These are phyloP conservation scores for Gymnothorax javanicus DNA, from an alignment of 2,797 vertebrate species.

Conservation along the genomic window DNA sequence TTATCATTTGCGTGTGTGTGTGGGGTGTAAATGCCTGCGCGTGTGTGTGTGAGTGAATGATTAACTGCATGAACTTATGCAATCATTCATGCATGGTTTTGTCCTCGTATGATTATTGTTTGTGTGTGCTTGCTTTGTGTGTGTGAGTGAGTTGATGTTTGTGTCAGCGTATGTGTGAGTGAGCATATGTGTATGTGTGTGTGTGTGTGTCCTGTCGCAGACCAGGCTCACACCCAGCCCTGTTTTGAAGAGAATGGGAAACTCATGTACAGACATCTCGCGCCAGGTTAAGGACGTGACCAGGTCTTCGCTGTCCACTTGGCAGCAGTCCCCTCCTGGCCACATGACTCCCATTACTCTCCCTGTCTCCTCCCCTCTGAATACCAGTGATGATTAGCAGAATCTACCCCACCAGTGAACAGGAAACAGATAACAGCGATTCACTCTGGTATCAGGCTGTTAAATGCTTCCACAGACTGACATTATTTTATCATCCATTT, in stretches of 20 bases:
- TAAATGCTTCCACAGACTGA: background rate
- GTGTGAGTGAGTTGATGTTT: background rate
- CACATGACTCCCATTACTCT: slow-evolving; percentile 2
- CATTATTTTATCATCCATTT: background rate
- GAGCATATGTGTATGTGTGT: background rate
- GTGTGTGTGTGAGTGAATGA: too few species aligned
- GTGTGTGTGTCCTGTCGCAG: background rate
- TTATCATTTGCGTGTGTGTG: too few species aligned
- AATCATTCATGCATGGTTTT: too few species aligned
- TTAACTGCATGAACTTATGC: too few species aligned
- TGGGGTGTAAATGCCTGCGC: too few species aligned
- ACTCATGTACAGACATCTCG: background rate
- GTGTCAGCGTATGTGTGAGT: too few species aligned
- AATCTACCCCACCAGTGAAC: background rate
- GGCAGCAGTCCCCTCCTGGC: background rate
- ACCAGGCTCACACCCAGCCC: background rate
- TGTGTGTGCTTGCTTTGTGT: background rate
- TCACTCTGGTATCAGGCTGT: background rate
- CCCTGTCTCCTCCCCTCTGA: background rate
- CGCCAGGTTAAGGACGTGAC: background rate
- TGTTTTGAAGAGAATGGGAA: slow-evolving; percentile 1
- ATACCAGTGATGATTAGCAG: background rate
- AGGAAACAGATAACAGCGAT: background rate
- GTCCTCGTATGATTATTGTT: background rate
- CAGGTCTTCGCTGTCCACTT: background rate